Conservation (phyloP, 2,797 vertebrate species). For the Ptychobarbus kaznakovi region DNA sequence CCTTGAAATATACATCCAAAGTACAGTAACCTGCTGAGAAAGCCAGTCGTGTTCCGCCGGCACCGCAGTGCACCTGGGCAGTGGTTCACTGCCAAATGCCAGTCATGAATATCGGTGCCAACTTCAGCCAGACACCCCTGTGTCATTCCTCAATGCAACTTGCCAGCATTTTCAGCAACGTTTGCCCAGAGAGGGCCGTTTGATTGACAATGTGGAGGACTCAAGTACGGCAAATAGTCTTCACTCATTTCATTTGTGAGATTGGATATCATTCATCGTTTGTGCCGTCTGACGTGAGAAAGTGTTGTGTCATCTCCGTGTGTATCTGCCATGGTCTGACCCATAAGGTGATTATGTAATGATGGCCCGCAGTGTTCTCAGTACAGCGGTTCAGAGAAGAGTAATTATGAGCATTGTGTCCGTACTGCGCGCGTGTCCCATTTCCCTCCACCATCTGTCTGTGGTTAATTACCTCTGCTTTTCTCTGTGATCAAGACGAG, state of each 20-base stretch:
- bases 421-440: slow-evolving; percentile 44
- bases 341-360: slow-evolving; percentile 43
- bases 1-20: slow-evolving; percentile 49
- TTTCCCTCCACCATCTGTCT: slow-evolving; percentile 74
- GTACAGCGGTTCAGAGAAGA: slow-evolving; percentile 52
- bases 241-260: slow-evolving; percentile 15
- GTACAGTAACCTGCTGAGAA: slow-evolving; percentile 60
- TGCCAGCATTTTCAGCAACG: not conserved
- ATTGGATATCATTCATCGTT: not conserved
- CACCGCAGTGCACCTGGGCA: slow-evolving; percentile 43
- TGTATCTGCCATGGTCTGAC: slow-evolving; percentile 6
- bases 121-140: slow-evolving; percentile 12
- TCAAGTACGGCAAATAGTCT: slow-evolving; percentile 1
- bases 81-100: slow-evolving; percentile 46
- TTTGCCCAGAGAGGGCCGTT: not conserved
- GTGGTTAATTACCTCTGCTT: slow-evolving; percentile 74
- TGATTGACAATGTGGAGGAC: slow-evolving; percentile 22
- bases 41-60: slow-evolving; percentile 32
- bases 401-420: slow-evolving; percentile 58
- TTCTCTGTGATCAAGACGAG: slow-evolving; percentile 53
- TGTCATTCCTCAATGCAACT: slow-evolving; percentile 14
- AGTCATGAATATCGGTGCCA: slow-evolving; percentile 52
- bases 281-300: not conserved
- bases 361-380: slow-evolving; percentile 42
- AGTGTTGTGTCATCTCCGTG: slow-evolving; percentile 10